Percentiles rank a stretch among this genome's conserved stretches.
phyloP scores from a whole-genome alignment of 2,113 vertebrate genomes.

The Corvus hawaiiensis region DNA sequence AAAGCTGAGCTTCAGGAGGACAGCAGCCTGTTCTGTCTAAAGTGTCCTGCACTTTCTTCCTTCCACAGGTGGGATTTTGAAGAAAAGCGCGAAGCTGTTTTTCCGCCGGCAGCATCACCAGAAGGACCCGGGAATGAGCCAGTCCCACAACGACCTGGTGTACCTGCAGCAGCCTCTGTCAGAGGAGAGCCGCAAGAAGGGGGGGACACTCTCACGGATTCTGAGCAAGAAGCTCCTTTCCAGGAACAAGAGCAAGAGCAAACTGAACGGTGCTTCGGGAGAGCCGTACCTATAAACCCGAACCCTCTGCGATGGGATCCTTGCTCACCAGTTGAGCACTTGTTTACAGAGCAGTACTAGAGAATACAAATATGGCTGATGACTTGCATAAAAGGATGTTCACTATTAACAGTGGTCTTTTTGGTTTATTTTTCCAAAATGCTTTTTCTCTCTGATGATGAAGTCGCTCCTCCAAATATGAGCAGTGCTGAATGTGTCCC shows the following conservation, averaged over 20 bases:
- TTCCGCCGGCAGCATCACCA: slow-evolving; percentile 90
- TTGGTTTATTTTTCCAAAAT: neutral
- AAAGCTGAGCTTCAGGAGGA: neutral
- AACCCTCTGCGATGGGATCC: neutral
- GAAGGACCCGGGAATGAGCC: slow-evolving; percentile 95
- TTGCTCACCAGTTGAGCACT: neutral
- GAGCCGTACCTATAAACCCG: slow-evolving; percentile 18
- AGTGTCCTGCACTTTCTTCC: neutral
- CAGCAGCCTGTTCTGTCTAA: neutral
- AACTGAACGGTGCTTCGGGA: slow-evolving; percentile 70
- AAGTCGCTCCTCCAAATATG: neutral
- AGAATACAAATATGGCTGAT: neutral
- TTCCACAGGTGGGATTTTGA: slow-evolving; percentile 83
- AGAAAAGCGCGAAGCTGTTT: slow-evolving; percentile 90
- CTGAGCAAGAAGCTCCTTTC: slow-evolving; percentile 83
- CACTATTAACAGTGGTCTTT: neutral
- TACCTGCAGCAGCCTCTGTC: slow-evolving; percentile 82
- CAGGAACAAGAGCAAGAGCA: slow-evolving; percentile 75
- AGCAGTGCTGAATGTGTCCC: neutral
- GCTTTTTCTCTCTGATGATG: neutral
- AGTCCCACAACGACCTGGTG: slow-evolving; percentile 93
- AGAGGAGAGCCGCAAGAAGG: slow-evolving; percentile 78
- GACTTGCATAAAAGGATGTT: neutral
- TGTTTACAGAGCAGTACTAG: slow-evolving; percentile 60
- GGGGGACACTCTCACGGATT: slow-evolving; percentile 81